Evolutionary conservation across 2,888 invertebrate species (phyloP).

Genomic region (Rhyacophila evoluta): DNA sequence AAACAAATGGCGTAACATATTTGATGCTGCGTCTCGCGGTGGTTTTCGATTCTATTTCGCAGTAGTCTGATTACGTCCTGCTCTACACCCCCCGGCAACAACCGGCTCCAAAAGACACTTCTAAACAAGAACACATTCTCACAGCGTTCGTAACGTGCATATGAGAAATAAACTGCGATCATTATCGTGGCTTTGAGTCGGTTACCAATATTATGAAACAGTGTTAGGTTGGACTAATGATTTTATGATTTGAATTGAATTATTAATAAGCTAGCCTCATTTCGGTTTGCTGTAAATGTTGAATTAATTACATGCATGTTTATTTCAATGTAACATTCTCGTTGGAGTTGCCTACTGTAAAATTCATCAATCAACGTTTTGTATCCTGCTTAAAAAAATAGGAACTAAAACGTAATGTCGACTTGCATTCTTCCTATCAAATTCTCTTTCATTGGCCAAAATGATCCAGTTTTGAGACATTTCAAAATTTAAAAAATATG

Average conservation of each 20-base stretch:
- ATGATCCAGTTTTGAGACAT: no score
- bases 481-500: no score
- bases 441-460: no score
- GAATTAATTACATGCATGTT: neutral
- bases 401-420: no score
- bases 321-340: neutral
- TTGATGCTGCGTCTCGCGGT: neutral
- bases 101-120: neutral
- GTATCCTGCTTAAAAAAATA: neutral
- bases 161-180: slow-evolving; percentile 1
- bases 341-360: neutral
- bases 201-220: neutral
- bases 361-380: neutral
- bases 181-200: neutral
- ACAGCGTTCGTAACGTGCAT: neutral
- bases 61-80: neutral
- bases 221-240: neutral
- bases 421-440: no score
- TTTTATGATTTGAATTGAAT: slow-evolving; percentile 22
- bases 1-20: no score
- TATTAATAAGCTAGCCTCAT: neutral
- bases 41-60: neutral
- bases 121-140: neutral
- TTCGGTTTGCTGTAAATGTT: neutral
- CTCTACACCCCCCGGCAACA: neutral